Percentiles rank a stretch among this genome's conserved stretches.
These are phyloP conservation scores for Litoditis marina DNA, from an alignment of 2,888 invertebrate species.

Conservation along the genomic window DNA sequence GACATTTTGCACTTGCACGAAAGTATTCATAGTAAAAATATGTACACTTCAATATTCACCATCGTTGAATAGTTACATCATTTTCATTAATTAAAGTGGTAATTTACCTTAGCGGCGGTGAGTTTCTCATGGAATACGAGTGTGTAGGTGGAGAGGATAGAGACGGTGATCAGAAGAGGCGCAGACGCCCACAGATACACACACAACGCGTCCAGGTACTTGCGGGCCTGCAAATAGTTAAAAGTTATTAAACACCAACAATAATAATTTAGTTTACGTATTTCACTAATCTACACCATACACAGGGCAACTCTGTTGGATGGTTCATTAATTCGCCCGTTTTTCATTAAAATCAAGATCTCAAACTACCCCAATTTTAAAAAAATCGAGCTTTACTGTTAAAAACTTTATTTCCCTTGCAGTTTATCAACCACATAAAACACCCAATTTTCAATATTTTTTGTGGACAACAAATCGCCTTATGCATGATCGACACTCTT, in stretches of 20 bases:
- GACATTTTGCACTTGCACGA: neutral
- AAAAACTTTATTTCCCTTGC: neutral
- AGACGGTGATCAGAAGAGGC: conserved; percentile 72
- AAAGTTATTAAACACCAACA: neutral
- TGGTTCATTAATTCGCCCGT: too few relatives aligned
- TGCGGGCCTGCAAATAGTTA: conserved; percentile 73
- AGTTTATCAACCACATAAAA: neutral
- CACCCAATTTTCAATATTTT: too few relatives aligned
- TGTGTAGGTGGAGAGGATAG: conserved; percentile 65
- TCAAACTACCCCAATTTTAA: too few relatives aligned
- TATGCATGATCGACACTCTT: too few relatives aligned
- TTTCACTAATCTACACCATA: conserved; percentile 3
- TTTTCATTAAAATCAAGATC: too few relatives aligned
- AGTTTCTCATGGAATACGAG: conserved; percentile 71
- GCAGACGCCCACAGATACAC: conserved; percentile 98
- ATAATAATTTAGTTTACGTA: conserved; percentile 1
- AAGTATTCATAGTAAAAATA: neutral
- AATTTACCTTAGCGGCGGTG: conserved; percentile 76
- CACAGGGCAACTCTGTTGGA: too few relatives aligned
- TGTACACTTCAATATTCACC: too few relatives aligned
- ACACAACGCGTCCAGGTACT: conserved; percentile 89
- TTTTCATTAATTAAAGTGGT: neutral
- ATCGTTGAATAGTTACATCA: too few relatives aligned
- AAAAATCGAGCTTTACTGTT: too few relatives aligned
- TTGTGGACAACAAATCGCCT: too few relatives aligned